Percentiles rank a stretch among this genome's conserved stretches.
Conservation (phyloP, 53 echinoderm and acorn worm species). For the Stichopus horrens region DNA sequence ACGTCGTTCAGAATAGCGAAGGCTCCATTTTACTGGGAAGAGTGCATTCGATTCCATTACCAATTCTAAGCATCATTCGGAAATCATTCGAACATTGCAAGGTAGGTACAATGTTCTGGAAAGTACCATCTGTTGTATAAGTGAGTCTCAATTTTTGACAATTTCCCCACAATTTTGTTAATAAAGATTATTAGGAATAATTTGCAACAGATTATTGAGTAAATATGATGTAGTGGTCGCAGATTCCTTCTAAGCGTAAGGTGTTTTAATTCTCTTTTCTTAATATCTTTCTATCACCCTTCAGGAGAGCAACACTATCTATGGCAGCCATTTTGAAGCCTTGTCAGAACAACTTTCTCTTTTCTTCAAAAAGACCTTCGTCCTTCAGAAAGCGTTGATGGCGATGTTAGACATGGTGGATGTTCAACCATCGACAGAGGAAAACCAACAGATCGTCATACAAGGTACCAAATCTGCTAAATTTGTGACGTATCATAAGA, state of each 20-base stretch:
- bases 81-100: constrained; percentile 91
- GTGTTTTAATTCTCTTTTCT: background rate
- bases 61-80: constrained; percentile 68
- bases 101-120: constrained; percentile 41
- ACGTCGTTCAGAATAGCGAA: background rate
- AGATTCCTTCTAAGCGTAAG: background rate
- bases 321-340: constrained; percentile 72
- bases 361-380: constrained; percentile 88
- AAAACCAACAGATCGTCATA: background rate
- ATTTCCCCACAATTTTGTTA: too few species aligned
- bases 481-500: too few species aligned
- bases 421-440: background rate
- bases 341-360: constrained; percentile 69
- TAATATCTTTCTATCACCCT: background rate
- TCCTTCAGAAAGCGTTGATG: constrained; percentile 84
- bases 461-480: background rate
- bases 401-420: constrained; percentile 61
- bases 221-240: too few species aligned
- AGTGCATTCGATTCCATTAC: constrained; percentile 63
- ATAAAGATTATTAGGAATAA: too few species aligned
- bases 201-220: too few species aligned
- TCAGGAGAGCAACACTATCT: constrained; percentile 85
- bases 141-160: too few species aligned
- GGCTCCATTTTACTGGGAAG: constrained; percentile 16
- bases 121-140: background rate